Evolutionary conservation across 2,113 vertebrate species (phyloP).

Genomic region (Petaurus breviceps): DNA sequence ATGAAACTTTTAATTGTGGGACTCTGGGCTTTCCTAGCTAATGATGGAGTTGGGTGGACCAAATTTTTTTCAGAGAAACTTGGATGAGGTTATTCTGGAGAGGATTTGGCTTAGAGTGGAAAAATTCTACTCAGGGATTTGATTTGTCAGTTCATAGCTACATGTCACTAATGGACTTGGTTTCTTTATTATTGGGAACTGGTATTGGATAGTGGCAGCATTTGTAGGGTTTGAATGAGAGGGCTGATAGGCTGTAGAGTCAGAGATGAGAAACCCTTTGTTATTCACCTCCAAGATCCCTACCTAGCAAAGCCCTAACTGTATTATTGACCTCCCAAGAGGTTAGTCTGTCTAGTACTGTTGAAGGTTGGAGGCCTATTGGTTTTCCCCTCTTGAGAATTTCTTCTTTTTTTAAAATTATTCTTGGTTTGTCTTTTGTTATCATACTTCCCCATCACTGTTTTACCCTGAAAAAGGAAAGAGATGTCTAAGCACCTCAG

Average conservation of each 20-base stretch:
- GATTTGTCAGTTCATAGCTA: slow-evolving; percentile 45
- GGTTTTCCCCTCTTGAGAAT: slow-evolving; percentile 24
- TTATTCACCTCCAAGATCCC: not conserved
- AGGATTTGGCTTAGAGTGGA: slow-evolving; percentile 45
- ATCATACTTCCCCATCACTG: not conserved
- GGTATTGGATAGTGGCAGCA: not conserved
- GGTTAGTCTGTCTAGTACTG: not conserved
- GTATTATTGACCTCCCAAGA: not conserved
- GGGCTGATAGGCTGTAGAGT: slow-evolving; percentile 8
- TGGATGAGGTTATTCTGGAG: slow-evolving; percentile 47
- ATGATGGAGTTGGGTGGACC: slow-evolving; percentile 40
- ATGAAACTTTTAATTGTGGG: slow-evolving; percentile 45
- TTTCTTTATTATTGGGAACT: slow-evolving; percentile 43
- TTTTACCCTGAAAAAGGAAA: slow-evolving; percentile 44
- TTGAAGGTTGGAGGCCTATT: not conserved
- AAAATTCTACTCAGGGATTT: slow-evolving; percentile 57
- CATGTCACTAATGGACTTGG: slow-evolving; percentile 34
- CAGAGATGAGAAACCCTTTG: not conserved
- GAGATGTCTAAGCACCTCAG: slow-evolving; percentile 27
- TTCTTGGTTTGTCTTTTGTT: slow-evolving; percentile 30
- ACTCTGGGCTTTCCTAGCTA: slow-evolving; percentile 56
- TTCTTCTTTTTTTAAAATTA: slow-evolving; percentile 33
- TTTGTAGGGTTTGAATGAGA: slow-evolving; percentile 27
- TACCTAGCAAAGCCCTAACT: not conserved
- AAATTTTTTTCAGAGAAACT: slow-evolving; percentile 32